These are phyloP conservation scores for Nephotettix cincticeps DNA, from an alignment of 1,140 invertebrate species.

Conservation along the genomic window DNA sequence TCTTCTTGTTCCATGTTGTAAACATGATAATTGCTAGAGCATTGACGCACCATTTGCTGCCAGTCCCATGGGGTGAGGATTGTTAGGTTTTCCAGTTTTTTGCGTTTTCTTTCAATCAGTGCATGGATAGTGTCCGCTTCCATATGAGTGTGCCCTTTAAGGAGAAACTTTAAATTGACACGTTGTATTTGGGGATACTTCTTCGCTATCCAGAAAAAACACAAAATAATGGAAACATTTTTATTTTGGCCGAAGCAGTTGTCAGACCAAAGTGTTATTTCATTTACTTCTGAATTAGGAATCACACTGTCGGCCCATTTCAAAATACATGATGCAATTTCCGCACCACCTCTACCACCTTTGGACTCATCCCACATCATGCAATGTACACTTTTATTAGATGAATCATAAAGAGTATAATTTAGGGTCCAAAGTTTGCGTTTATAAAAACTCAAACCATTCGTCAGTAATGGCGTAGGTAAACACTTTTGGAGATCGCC, in stretches of 20 bases:
- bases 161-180: constrained; percentile 43
- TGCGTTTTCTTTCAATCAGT: constrained; percentile 31
- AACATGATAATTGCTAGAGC: constrained; percentile 17
- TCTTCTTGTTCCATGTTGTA: constrained; percentile 23
- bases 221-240: not conserved
- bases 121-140: constrained; percentile 43
- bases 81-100: not conserved
- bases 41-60: constrained; percentile 27
- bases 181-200: constrained; percentile 16
- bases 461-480: constrained; percentile 26
- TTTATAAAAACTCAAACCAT: constrained; percentile 29
- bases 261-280: constrained; percentile 6
- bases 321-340: constrained; percentile 27
- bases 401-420: constrained; percentile 25
- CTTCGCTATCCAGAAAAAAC: not conserved
- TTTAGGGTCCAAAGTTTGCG: constrained; percentile 28
- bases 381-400: constrained; percentile 23
- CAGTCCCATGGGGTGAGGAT: constrained; percentile 26
- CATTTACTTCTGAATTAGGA: not conserved
- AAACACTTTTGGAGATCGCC: constrained; percentile 14
- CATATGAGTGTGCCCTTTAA: constrained; percentile 46
- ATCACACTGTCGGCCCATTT: constrained; percentile 26
- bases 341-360: constrained; percentile 23
- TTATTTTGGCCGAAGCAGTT: constrained; percentile 1
- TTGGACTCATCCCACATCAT: constrained; percentile 31